Evolutionary conservation across 2,797 vertebrate genomes (phyloP).

Genomic region (Artibeus jamaicensis): DNA sequence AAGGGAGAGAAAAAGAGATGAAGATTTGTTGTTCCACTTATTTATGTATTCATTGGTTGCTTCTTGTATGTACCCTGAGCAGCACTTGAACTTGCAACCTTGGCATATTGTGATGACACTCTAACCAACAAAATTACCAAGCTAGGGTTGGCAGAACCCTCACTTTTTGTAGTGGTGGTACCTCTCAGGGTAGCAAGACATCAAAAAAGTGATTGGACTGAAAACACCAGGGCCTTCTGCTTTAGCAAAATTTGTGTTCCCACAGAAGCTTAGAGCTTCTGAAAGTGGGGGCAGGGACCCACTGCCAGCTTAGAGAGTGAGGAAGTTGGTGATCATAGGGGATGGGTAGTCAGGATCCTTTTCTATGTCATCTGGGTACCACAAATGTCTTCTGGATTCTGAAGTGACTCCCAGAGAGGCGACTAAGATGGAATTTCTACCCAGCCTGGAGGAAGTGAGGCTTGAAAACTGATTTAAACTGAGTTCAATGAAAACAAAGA

Average conservation of each 20-base stretch:
- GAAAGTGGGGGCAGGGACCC: background rate
- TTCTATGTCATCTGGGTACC: background rate
- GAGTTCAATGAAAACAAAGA: background rate
- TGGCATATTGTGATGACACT: too few relatives aligned
- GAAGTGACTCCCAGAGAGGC: background rate
- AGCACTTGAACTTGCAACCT: too few relatives aligned
- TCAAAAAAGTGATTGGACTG: background rate
- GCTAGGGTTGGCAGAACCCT: background rate
- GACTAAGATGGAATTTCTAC: background rate
- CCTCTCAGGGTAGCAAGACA: background rate
- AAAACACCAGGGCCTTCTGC: background rate
- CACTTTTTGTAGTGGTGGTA: accelerated
- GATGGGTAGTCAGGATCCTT: background rate
- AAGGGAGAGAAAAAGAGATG: background rate
- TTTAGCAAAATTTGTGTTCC: background rate
- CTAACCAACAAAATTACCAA: too few relatives aligned
- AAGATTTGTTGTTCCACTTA: too few relatives aligned
- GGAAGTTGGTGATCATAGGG: background rate
- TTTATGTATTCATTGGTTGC: background rate
- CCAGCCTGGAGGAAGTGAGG: background rate
- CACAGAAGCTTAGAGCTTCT: background rate
- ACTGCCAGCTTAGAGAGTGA: background rate
- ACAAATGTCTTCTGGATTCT: background rate
- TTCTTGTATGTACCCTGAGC: background rate
- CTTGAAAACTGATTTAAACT: background rate